A percentile compares a stretch with the other conserved stretches of the same genome.
phyloP scores from a whole-genome alignment of 2,888 invertebrate species.

The Eugnorisma glareosa region DNA sequence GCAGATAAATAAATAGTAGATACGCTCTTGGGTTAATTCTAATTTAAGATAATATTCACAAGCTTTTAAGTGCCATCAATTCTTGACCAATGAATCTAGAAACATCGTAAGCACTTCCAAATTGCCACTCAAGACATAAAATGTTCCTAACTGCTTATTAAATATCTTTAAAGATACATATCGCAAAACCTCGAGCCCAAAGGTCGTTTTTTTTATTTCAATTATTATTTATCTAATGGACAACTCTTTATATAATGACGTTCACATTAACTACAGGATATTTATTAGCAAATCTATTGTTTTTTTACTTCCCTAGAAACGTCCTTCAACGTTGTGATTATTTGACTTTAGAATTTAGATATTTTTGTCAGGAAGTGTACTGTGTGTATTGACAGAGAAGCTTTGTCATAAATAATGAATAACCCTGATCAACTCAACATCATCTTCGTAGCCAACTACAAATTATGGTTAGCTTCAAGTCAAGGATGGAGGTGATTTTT shows the following conservation, averaged over 20 bases:
- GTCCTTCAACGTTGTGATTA: constrained; percentile 20
- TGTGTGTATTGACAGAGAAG: background rate
- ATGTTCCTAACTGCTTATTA: constrained; percentile 25
- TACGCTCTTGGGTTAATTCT: no score
- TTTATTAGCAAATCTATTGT: constrained; percentile 44
- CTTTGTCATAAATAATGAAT: background rate
- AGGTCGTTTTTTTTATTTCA: constrained; percentile 48
- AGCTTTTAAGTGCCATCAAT: background rate
- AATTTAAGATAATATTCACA: constrained; percentile 1
- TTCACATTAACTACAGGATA: constrained; percentile 26
- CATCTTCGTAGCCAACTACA: background rate
- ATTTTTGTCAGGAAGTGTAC: constrained; percentile 22
- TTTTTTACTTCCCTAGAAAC: constrained; percentile 53
- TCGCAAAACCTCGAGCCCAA: constrained; percentile 31
- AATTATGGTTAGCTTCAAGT: background rate
- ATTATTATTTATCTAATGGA: constrained; percentile 53
- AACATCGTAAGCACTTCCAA: background rate
- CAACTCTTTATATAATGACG: constrained; percentile 17
- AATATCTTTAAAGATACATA: constrained; percentile 37
- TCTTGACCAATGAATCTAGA: constrained; percentile 16
- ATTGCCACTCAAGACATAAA: constrained; percentile 16
- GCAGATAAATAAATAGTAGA: no score
- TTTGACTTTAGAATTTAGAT: background rate
- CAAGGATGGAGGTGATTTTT: background rate
- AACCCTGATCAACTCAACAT: no score